Evolutionary conservation across 2,113 vertebrate species (phyloP).

Genomic region (Ictalurus furcatus): DNA sequence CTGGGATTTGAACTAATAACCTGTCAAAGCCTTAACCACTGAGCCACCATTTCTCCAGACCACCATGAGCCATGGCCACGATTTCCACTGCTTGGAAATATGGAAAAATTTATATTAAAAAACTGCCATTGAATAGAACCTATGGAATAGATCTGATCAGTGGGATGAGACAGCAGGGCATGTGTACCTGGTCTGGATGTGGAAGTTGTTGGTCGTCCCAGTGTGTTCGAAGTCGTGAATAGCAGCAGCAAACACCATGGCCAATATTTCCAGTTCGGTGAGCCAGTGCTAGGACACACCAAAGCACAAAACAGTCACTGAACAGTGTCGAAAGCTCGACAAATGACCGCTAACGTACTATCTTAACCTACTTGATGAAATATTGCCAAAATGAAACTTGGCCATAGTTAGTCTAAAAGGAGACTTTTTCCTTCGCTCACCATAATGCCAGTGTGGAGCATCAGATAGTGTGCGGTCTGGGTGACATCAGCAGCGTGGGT

Average conservation of each 20-base stretch:
- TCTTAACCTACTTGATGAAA: not conserved
- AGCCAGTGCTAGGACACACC: constrained; percentile 88
- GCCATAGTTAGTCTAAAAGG: not conserved
- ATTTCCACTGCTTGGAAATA: not conserved
- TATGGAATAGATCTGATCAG: not conserved
- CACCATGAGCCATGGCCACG: not conserved
- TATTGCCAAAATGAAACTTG: not conserved
- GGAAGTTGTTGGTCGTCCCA: constrained; percentile 98
- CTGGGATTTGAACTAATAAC: not conserved
- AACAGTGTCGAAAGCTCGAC: not conserved
- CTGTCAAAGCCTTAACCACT: not conserved
- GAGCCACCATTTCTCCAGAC: not conserved
- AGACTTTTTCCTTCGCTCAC: constrained; percentile 19
- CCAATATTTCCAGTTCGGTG: constrained; percentile 97
- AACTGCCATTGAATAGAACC: not conserved
- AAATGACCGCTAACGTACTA: not conserved
- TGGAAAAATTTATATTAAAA: not conserved
- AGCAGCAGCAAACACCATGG: constrained; percentile 97
- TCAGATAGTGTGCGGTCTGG: constrained; percentile 96
- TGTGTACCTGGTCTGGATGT: constrained; percentile 93
- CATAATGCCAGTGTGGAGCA: constrained; percentile 79
- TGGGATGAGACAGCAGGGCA: not conserved
- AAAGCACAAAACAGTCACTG: constrained; percentile 45
- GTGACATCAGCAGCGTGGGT: constrained; percentile 96
- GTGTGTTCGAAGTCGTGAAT: constrained; percentile 98